A percentile compares a stretch with the other conserved stretches of the same genome.
phyloP scores from a whole-genome alignment of 92 coral and sea anemone genomes.

The Epizoanthus rinbou region DNA sequence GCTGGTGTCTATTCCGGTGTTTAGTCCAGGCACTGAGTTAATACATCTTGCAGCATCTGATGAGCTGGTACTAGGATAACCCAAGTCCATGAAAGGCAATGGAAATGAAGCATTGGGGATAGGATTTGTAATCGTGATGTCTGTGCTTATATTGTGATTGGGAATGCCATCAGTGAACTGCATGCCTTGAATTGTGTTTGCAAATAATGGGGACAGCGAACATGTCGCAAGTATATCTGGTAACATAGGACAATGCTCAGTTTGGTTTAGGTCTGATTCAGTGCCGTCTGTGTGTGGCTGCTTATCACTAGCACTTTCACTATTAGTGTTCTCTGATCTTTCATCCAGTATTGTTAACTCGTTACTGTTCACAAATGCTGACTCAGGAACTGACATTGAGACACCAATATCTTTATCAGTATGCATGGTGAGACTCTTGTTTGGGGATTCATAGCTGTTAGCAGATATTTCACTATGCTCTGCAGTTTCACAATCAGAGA shows the following conservation, averaged over 20 bases:
- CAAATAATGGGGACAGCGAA: constrained; percentile 1
- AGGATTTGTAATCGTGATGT: neutral
- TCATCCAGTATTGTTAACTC: neutral
- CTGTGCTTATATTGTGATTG: neutral
- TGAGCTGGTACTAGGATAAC: neutral
- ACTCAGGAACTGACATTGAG: neutral
- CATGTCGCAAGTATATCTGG: constrained; percentile 35
- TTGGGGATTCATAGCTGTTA: neutral
- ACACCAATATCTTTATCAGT: neutral
- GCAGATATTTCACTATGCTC: no score
- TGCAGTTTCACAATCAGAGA: neutral
- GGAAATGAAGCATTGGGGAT: neutral
- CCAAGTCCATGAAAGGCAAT: neutral
- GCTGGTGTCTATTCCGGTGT: neutral
- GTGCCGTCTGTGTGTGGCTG: neutral
- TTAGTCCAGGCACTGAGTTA: neutral
- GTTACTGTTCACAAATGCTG: neutral
- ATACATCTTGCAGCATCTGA: no score
- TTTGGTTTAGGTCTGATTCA: neutral
- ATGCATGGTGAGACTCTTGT: neutral
- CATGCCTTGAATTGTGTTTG: neutral
- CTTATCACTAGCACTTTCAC: neutral
- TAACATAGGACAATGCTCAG: neutral
- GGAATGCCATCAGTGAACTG: neutral
- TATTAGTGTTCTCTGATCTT: neutral